phyloP scores from a whole-genome alignment of 2,888 invertebrate species.

The Myopa testacea region DNA sequence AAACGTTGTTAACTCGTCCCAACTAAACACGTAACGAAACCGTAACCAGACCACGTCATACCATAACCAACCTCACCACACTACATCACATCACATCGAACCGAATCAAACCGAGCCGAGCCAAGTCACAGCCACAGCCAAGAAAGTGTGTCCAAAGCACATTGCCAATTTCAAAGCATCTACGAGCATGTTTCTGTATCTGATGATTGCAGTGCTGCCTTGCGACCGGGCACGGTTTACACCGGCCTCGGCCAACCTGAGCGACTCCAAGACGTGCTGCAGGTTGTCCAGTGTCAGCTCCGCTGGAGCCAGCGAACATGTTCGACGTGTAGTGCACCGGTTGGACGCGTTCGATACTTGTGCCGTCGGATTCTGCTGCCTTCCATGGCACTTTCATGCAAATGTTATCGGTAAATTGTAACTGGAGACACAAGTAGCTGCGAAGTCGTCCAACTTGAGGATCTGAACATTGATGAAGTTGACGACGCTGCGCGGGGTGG shows the following conservation, averaged over 20 bases:
- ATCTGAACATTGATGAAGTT: neutral
- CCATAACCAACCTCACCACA: constrained; percentile 13
- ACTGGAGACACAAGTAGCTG: constrained; percentile 27
- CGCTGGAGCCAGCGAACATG: constrained; percentile 5
- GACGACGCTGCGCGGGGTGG: neutral
- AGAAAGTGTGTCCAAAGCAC: neutral
- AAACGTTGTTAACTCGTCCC: constrained; percentile 41
- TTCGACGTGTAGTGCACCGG: constrained; percentile 8
- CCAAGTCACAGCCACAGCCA: constrained; percentile 9
- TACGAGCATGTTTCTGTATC: constrained; percentile 5
- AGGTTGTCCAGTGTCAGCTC: neutral
- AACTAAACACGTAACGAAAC: constrained; percentile 24
- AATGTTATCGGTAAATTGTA: constrained; percentile 36
- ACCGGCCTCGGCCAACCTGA: neutral
- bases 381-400: constrained; percentile 13
- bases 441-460: neutral
- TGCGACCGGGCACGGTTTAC: neutral
- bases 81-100: constrained; percentile 15
- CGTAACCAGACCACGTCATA: neutral
- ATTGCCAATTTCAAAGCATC: constrained; percentile 10
- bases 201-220: neutral
- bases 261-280: too few relatives aligned
- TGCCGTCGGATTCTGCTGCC: too few relatives aligned
- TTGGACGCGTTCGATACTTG: neutral
- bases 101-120: constrained; percentile 5